Percentiles rank a stretch among this genome's conserved stretches.
Evolutionary conservation across 2,113 vertebrate species (phyloP).

Genomic region (Sylvia atricapilla): DNA sequence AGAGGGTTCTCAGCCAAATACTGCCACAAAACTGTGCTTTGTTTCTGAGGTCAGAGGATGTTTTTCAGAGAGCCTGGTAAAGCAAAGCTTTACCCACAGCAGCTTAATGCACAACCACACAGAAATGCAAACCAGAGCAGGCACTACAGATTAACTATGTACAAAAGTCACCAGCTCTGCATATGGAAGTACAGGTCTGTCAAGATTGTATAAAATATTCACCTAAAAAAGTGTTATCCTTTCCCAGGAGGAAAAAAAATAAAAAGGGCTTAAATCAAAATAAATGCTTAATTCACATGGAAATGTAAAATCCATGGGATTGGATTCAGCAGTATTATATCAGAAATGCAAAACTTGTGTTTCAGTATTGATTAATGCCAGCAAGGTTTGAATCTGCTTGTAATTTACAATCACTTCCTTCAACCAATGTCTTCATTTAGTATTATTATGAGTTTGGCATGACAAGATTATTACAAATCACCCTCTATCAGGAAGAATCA

Average conservation of each 20-base stretch:
- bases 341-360: constrained; percentile 56
- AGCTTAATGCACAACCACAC: neutral
- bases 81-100: neutral
- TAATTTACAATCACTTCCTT: constrained; percentile 75
- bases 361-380: constrained; percentile 75
- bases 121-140: neutral
- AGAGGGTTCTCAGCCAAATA: neutral
- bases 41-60: neutral
- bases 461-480: constrained; percentile 75
- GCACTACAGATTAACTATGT: neutral
- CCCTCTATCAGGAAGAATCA: constrained; percentile 58
- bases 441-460: constrained; percentile 68
- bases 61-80: neutral
- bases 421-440: constrained; percentile 76
- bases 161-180: neutral
- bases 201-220: neutral
- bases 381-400: constrained; percentile 71
- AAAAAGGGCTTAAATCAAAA: constrained; percentile 44
- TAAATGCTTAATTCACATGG: constrained; percentile 45
- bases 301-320: constrained; percentile 49
- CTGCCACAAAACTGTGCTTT: neutral
- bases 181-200: neutral
- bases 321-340: constrained; percentile 53
- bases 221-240: neutral
- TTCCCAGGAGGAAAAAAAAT: neutral